Evolutionary conservation across 2,888 invertebrate genomes (phyloP).

Genomic region (Dynastes maya): DNA sequence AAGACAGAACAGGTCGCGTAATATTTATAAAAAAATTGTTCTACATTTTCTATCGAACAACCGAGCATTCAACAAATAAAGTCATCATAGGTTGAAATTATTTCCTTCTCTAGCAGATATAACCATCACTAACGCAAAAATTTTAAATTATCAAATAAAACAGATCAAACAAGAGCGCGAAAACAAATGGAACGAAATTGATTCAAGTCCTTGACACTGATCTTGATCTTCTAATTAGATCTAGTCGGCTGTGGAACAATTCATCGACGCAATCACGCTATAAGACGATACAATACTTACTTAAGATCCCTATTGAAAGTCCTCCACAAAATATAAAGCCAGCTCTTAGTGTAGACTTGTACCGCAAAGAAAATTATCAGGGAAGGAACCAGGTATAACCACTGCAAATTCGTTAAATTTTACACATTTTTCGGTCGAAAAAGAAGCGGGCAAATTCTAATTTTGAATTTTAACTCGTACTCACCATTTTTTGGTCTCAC

Average conservation of each 20-base stretch:
- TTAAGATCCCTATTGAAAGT: constrained; percentile 48
- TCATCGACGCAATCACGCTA: background rate
- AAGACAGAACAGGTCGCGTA: too few species aligned
- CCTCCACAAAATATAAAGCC: constrained; percentile 44
- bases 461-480: too few species aligned
- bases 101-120: background rate
- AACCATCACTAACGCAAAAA: too few species aligned
- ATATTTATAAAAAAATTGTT: too few species aligned
- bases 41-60: too few species aligned
- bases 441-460: too few species aligned
- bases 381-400: constrained; percentile 14
- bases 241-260: background rate
- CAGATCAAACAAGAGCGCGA: too few species aligned
- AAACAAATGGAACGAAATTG: background rate
- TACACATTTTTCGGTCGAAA: too few species aligned
- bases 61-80: too few species aligned
- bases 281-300: constrained; percentile 36
- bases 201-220: constrained; percentile 14
- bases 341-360: constrained; percentile 33
- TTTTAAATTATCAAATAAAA: background rate
- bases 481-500: too few species aligned
- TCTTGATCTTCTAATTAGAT: background rate
- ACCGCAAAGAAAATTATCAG: background rate
- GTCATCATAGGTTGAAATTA: background rate
- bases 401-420: constrained; percentile 30